Base-by-base conservation (phyloP, 2,888 invertebrate genomes). In the Trissolcus brochymenae region DNA sequence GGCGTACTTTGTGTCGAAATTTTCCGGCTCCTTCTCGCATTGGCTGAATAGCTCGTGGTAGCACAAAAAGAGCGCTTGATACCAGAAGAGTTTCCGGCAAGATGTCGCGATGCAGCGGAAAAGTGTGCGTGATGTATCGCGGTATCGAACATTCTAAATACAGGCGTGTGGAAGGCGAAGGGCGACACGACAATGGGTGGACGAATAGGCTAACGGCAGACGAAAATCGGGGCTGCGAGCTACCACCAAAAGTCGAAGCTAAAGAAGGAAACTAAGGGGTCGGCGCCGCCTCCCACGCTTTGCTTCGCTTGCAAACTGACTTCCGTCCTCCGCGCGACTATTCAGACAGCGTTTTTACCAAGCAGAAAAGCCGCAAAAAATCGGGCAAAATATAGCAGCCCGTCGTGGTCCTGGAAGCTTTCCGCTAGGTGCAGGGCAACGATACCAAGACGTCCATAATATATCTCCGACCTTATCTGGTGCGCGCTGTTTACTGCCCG, bases 291-390 rank as follows among this genome's bases (percentile, higher is more conserved):
- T 62, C 55, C 67, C 72, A 72, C 65, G 71, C 67, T 72, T 83
- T 88, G 88, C 88, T 88, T 89, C 87, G 88, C 88, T 89, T 88
- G 88, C 89, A 88, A 88, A 88, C 87, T 83, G 86, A 88, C 88
- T 89, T 89, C 88, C 88, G 88, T 87, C 84, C 84, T 86, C 85
- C 82, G 85, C 80, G 85, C 86, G 86, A 87, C 87, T 87, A 87
- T 88, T 86, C 87, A 87, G 87, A 85, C 86, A 84, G 83, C 83
- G 83, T 81, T 83, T 86, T 83, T 85, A 82, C 83, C 81, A 65
- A 70, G 80, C 78, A 80, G 78, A 82, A 80, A 80, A 81, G 75
- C 79, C 81, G 75, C 80, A 81, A 80, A 82, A 79, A 79, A 75
- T 68, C 71, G 66, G 59, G 74, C 68, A 72, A 80, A 81, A 81